These are phyloP conservation scores for Uloborus diversus DNA, from an alignment of 1,140 invertebrate species.

Conservation along the genomic window DNA sequence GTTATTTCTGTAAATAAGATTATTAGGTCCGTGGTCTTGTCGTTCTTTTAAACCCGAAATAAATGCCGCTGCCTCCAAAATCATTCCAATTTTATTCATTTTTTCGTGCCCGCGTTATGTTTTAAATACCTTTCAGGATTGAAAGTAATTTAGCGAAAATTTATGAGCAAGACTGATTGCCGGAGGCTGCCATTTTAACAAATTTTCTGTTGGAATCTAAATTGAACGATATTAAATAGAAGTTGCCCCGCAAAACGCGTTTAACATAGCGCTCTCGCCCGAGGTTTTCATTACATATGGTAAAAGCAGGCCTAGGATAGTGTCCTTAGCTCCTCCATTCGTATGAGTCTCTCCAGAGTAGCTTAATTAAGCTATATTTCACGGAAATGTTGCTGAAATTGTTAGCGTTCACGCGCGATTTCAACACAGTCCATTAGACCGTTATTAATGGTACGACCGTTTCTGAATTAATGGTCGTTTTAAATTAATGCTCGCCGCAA, in stretches of 20 bases:
- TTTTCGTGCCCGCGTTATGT: background rate
- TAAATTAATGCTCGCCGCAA: conserved; percentile 52
- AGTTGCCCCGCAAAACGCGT: conserved; percentile 50
- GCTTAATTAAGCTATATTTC: conserved; percentile 56
- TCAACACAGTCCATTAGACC: conserved; percentile 53
- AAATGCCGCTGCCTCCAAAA: background rate
- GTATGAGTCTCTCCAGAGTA: background rate
- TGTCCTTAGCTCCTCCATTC: background rate
- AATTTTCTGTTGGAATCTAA: conserved; percentile 52
- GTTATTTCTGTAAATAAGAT: conserved; percentile 54
- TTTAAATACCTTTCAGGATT: conserved; percentile 41
- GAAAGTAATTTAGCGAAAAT: conserved; percentile 49
- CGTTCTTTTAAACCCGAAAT: conserved; percentile 42
- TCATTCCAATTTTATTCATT: too few relatives aligned
- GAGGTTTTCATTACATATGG: conserved; percentile 25
- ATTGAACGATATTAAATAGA: conserved; percentile 55
- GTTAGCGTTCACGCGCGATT: conserved; percentile 54
- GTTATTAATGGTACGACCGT: conserved; percentile 54
- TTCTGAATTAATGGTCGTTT: conserved; percentile 56
- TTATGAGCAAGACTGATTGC: conserved; percentile 55
- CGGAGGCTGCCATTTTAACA: conserved; percentile 39
- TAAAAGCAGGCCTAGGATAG: conserved; percentile 21
- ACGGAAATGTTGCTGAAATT: conserved; percentile 54
- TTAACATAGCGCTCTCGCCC: conserved; percentile 36
- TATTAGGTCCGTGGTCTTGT: conserved; percentile 12